Percentiles rank a stretch among this genome's conserved stretches.
These are phyloP conservation scores for Unio delphinus DNA, from an alignment of 2,888 invertebrate species.

Conservation along the genomic window DNA sequence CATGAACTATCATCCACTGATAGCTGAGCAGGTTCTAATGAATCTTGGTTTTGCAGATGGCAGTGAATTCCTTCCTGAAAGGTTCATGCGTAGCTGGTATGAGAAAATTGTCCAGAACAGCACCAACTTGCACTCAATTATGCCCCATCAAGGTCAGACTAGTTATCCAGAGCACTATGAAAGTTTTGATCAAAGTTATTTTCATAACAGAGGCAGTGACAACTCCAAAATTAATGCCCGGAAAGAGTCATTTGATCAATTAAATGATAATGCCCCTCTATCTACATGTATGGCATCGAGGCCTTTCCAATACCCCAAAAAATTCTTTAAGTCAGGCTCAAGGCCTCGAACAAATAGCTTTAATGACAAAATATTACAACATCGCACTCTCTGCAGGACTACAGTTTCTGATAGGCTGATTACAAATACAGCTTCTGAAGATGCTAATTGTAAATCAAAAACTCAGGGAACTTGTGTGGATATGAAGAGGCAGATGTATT, in stretches of 20 bases:
- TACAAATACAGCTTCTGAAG: slow-evolving; percentile 16
- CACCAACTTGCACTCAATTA: too few relatives aligned
- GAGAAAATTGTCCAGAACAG: slow-evolving; percentile 39
- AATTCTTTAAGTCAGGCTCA: too few relatives aligned
- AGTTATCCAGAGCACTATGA: not conserved
- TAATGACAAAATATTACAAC: too few relatives aligned
- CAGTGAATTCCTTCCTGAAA: slow-evolving; percentile 59
- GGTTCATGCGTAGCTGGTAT: slow-evolving; percentile 63
- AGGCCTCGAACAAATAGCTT: too few relatives aligned
- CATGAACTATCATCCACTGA: not conserved
- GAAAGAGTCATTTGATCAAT: too few relatives aligned
- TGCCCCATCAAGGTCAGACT: too few relatives aligned
- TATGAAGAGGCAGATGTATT: slow-evolving; percentile 35
- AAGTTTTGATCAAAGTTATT: not conserved
- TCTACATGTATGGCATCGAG: too few relatives aligned
- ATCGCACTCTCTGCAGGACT: not conserved
- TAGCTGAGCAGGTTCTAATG: slow-evolving; percentile 52
- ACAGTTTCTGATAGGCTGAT: slow-evolving; percentile 14
- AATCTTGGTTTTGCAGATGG: slow-evolving; percentile 57
- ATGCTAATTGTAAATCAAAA: too few relatives aligned
- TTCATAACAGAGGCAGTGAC: not conserved
- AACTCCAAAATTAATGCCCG: too few relatives aligned
- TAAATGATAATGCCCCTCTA: too few relatives aligned
- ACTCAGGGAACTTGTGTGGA: not conserved
- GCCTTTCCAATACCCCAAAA: too few relatives aligned